Conservation (phyloP, 2,113 vertebrate genomes). For the Neolamprologus modestus region DNA sequence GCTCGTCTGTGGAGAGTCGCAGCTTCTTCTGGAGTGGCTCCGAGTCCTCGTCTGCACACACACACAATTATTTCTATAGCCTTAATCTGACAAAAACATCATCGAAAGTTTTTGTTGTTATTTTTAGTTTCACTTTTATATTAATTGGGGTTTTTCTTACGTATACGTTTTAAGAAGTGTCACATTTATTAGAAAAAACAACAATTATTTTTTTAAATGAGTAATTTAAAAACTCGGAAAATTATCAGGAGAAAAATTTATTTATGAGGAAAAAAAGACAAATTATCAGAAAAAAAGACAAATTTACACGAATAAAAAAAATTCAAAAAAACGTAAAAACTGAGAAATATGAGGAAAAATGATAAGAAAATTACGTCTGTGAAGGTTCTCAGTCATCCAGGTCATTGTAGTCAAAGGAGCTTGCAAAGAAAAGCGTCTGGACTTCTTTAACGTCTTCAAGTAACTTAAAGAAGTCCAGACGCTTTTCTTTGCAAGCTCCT, state of each 20-base stretch:
- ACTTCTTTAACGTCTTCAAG: too few species aligned
- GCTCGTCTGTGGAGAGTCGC: slow-evolving; percentile 81
- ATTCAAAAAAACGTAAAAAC: background rate
- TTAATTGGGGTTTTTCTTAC: background rate
- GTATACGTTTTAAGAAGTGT: background rate
- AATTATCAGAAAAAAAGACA: background rate
- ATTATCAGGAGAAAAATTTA: background rate
- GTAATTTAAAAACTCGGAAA: background rate
- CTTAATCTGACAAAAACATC: background rate
- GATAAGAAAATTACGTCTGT: background rate
- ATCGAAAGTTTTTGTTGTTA: background rate
- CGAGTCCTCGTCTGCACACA: slow-evolving; percentile 72
- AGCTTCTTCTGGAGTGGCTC: slow-evolving; percentile 87
- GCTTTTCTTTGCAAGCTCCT: too few species aligned
- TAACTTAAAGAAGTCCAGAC: too few species aligned
- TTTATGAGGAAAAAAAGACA: background rate
- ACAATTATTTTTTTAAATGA: background rate
- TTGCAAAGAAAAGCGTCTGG: too few species aligned
- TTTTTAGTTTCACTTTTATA: background rate
- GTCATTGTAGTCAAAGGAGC: too few species aligned
- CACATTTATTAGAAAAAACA: background rate
- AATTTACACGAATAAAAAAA: background rate
- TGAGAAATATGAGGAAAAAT: background rate
- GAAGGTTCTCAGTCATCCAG: too few species aligned
- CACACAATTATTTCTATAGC: background rate